Conservation (phyloP, 2,113 vertebrate species). For the Machaerirhynchus nigripectus region DNA sequence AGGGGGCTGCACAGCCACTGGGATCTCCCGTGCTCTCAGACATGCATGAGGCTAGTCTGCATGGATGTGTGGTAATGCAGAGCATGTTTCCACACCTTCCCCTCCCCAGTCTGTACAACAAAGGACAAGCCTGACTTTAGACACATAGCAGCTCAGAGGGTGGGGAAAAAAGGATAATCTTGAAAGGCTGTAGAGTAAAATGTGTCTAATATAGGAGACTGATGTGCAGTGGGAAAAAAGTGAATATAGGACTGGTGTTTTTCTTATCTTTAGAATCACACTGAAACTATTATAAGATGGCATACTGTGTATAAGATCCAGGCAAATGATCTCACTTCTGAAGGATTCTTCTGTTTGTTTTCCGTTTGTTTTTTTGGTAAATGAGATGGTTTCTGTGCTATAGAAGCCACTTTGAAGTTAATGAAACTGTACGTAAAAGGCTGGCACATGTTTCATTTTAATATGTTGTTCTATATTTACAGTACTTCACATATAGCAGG, state of each 20-base stretch:
- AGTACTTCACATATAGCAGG: background rate
- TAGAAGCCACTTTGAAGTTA: background rate
- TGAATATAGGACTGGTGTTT: background rate
- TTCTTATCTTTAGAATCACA: background rate
- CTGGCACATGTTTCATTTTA: background rate
- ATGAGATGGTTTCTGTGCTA: background rate
- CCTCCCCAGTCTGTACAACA: background rate
- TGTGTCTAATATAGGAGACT: background rate
- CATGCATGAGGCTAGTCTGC: rapidly evolving
- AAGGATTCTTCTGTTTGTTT: background rate
- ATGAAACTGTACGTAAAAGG: background rate
- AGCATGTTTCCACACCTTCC: background rate
- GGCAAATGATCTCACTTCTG: background rate
- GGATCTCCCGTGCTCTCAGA: rapidly evolving
- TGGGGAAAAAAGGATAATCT: background rate
- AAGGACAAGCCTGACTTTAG: background rate
- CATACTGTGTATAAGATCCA: background rate
- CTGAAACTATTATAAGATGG: background rate
- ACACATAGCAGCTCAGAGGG: background rate
- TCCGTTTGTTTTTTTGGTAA: background rate
- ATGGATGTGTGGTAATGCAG: background rate
- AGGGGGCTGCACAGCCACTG: background rate
- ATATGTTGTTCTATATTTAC: background rate
- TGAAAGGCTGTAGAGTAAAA: background rate
- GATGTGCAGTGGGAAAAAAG: background rate